Conservation (phyloP, 2,113 vertebrate species). For the Galbula dea region DNA sequence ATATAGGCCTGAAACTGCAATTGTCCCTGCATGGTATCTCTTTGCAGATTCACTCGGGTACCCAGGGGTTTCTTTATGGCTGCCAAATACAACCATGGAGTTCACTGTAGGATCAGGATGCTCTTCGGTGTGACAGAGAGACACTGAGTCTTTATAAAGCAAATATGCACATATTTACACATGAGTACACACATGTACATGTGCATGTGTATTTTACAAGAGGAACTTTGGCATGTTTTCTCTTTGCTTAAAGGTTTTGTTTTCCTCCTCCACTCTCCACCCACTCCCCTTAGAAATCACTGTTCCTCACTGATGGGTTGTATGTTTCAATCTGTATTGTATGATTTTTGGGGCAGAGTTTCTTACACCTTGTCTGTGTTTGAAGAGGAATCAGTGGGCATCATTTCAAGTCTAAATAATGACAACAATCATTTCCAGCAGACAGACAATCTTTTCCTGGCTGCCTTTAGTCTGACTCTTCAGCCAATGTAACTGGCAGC, state of each 20-base stretch:
- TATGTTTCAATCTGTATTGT: background rate
- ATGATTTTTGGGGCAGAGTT: background rate
- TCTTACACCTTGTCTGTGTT: background rate
- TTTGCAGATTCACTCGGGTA: background rate
- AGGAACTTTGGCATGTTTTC: background rate
- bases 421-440: conserved; percentile 40
- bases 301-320: background rate
- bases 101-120: background rate
- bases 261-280: background rate
- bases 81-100: background rate
- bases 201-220: background rate
- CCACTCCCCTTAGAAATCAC: background rate
- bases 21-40: background rate
- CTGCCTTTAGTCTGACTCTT: conserved; percentile 6
- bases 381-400: conserved; percentile 8
- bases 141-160: background rate
- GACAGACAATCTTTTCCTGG: conserved; percentile 20
- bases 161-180: background rate
- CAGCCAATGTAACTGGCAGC: conserved; percentile 44
- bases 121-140: background rate
- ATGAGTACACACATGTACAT: accelerated
- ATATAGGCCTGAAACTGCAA: background rate
- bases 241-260: background rate
- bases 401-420: conserved; percentile 46
- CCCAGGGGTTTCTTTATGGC: background rate